These are phyloP conservation scores for Anas georgica DNA, from an alignment of 2,797 vertebrate genomes.

Conservation along the genomic window DNA sequence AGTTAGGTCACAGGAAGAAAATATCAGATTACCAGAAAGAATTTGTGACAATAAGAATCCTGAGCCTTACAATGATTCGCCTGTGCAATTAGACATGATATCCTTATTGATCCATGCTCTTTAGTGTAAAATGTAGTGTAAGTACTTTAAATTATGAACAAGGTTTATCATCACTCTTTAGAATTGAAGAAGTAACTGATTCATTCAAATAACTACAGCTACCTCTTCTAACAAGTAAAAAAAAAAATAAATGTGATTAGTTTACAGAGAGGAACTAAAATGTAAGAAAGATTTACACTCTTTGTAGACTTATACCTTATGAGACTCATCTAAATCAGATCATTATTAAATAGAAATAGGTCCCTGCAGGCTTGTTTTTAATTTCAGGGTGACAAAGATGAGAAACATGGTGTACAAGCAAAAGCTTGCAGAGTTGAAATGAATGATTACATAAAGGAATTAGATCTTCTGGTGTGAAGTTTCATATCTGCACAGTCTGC, in stretches of 20 bases:
- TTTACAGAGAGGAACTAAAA: constrained; percentile 31
- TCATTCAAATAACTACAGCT: constrained; percentile 12
- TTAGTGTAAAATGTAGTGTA: constrained; percentile 19
- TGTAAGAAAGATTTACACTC: background rate
- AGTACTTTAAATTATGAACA: constrained; percentile 34
- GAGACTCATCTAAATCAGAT: background rate
- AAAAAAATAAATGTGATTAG: background rate
- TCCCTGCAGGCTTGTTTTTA: constrained; percentile 29
- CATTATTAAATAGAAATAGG: background rate
- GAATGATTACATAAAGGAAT: constrained; percentile 4
- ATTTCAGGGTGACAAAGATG: constrained; percentile 25
- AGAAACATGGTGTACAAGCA: background rate
- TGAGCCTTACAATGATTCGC: background rate
- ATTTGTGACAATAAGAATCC: background rate
- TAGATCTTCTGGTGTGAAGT: background rate
- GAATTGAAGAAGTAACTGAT: constrained; percentile 12
- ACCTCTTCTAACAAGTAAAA: constrained; percentile 9
- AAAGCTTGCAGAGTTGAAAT: constrained; percentile 12
- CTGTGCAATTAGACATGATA: background rate
- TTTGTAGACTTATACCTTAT: background rate
- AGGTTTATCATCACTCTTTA: constrained; percentile 8
- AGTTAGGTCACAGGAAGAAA: background rate
- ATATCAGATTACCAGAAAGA: background rate
- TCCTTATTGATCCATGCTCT: background rate
- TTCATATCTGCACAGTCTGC: background rate